phyloP scores from a whole-genome alignment of 2,797 vertebrate species.

The Odontamblyopus rebecca region DNA sequence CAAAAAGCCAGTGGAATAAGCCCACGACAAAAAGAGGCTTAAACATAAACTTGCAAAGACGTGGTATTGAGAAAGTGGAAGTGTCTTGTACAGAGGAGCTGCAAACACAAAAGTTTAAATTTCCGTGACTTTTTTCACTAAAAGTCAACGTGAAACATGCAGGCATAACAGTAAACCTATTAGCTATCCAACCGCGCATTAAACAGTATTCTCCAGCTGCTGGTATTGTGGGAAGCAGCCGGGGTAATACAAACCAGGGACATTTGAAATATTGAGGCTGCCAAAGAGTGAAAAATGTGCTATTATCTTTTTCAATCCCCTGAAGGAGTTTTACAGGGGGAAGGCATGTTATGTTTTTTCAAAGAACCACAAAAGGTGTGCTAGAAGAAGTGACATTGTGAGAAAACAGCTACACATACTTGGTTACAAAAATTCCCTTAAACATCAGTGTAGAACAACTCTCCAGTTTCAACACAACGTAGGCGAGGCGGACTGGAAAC shows the following conservation, averaged over 20 bases:
- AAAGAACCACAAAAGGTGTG: constrained; percentile 74
- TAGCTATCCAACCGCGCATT: constrained; percentile 72
- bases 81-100: constrained; percentile 42
- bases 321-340: constrained; percentile 43
- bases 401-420: constrained; percentile 52
- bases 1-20: constrained; percentile 41
- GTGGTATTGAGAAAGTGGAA: constrained; percentile 47
- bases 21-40: constrained; percentile 51
- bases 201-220: constrained; percentile 50
- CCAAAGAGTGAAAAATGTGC: constrained; percentile 62
- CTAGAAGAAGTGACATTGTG: constrained; percentile 51
- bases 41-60: constrained; percentile 30
- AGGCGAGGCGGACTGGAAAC: constrained; percentile 7
- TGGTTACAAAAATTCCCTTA: constrained; percentile 20
- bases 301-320: constrained; percentile 67
- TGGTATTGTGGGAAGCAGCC: constrained; percentile 68
- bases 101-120: constrained; percentile 44
- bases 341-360: constrained; percentile 57
- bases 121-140: constrained; percentile 44
- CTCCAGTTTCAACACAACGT: not conserved
- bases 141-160: constrained; percentile 60
- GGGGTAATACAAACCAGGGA: constrained; percentile 64
- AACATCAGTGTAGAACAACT: not conserved
- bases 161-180: constrained; percentile 74
- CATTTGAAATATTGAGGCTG: constrained; percentile 70